phyloP scores from a whole-genome alignment of 2,113 vertebrate species.

The Fregata magnificens region DNA sequence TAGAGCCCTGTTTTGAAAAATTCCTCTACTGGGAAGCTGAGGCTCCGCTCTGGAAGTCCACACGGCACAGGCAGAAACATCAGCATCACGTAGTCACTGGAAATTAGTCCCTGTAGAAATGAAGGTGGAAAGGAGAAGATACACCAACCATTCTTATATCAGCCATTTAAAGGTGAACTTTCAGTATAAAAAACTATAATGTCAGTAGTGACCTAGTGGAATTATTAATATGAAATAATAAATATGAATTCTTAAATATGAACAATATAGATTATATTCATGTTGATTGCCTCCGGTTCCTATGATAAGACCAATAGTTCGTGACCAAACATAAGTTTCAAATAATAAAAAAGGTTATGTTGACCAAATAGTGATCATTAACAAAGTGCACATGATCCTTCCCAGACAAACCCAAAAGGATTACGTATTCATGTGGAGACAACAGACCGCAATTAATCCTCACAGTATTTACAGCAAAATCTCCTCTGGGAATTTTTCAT shows the following conservation, averaged over 20 bases:
- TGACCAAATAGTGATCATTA: not conserved
- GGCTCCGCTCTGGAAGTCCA: not conserved
- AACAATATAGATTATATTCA: not conserved
- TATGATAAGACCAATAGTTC: not conserved
- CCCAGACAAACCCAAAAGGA: not conserved
- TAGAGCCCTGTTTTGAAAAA: not conserved
- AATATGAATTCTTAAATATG: not conserved
- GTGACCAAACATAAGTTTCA: not conserved
- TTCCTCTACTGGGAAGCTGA: not conserved
- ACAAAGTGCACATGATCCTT: not conserved
- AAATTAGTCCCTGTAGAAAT: not conserved
- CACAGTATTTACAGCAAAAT: not conserved
- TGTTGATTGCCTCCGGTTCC: not conserved
- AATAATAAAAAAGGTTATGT: not conserved
- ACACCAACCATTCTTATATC: not conserved
- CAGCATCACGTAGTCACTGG: not conserved
- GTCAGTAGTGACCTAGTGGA: not conserved
- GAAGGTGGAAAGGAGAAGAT: not conserved
- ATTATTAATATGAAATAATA: not conserved
- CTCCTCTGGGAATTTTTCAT: not conserved
- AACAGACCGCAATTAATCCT: not conserved
- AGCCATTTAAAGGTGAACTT: not conserved
- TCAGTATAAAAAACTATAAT: not conserved
- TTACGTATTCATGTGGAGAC: not conserved
- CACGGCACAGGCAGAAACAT: accelerated